Conservation (phyloP, 2,113 vertebrate genomes). For the Pseudorectes ferrugineus region DNA sequence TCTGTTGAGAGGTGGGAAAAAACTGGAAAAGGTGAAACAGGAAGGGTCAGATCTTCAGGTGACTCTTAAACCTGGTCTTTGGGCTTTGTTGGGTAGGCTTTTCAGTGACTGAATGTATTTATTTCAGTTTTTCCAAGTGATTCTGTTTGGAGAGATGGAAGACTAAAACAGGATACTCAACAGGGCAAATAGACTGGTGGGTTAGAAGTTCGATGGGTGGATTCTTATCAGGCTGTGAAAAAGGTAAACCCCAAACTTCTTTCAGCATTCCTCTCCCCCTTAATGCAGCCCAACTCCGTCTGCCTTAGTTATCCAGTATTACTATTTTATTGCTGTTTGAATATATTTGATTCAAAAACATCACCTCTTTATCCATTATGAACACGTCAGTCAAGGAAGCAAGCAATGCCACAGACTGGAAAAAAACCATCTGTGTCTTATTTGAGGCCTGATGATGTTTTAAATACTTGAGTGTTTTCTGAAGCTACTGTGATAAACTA, state of each 20-base stretch:
- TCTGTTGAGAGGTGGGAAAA: not conserved
- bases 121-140: not conserved
- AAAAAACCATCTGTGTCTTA: not conserved
- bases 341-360: not conserved
- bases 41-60: not conserved
- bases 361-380: not conserved
- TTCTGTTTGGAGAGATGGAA: not conserved
- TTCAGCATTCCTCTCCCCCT: not conserved
- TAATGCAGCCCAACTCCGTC: not conserved
- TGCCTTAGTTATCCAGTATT: not conserved
- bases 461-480: not conserved
- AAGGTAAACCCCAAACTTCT: not conserved
- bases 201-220: not conserved
- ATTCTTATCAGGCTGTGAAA: not conserved
- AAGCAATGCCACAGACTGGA: not conserved
- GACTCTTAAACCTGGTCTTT: not conserved
- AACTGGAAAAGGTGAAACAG: not conserved
- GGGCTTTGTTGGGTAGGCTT: not conserved
- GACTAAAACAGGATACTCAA: not conserved
- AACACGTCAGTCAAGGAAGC: not conserved
- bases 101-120: not conserved
- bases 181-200: not conserved
- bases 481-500: not conserved
- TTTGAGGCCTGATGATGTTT: not conserved
- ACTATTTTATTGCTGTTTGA: not conserved